Percentiles rank a stretch among this genome's conserved stretches.
phyloP scores from a whole-genome alignment of 2,113 vertebrate genomes.

The Thinocorus orbignyianus region DNA sequence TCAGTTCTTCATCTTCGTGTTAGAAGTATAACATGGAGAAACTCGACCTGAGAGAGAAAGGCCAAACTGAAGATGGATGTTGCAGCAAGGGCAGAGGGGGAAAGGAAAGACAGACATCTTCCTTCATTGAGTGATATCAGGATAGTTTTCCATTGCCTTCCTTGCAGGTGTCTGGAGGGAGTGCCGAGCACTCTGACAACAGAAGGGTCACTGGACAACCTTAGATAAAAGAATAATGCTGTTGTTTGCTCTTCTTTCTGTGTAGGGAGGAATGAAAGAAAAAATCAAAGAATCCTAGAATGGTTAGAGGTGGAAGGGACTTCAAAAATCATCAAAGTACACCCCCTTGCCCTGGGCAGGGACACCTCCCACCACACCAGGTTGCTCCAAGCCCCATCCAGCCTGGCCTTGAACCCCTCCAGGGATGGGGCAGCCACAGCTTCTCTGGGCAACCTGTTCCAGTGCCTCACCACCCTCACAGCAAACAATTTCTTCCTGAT shows the following conservation, averaged over 20 bases:
- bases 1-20: not conserved
- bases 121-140: not conserved
- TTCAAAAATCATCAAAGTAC: no score
- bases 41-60: not conserved
- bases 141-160: not conserved
- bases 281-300: not conserved
- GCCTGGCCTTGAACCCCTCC: no score
- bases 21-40: not conserved
- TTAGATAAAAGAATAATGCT: not conserved
- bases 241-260: not conserved
- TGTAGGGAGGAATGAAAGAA: not conserved
- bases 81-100: not conserved
- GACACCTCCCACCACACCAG: no score
- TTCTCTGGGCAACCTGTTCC: no score
- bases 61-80: not conserved
- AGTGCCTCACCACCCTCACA: no score
- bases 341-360: no score
- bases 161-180: not conserved
- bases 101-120: not conserved
- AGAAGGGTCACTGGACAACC: not conserved
- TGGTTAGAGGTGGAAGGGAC: no score
- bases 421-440: no score
- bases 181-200: not conserved
- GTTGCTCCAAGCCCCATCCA: no score
- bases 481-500: no score